Conservation (phyloP, 2,888 invertebrate genomes). For the Hyposoter dolosus region DNA sequence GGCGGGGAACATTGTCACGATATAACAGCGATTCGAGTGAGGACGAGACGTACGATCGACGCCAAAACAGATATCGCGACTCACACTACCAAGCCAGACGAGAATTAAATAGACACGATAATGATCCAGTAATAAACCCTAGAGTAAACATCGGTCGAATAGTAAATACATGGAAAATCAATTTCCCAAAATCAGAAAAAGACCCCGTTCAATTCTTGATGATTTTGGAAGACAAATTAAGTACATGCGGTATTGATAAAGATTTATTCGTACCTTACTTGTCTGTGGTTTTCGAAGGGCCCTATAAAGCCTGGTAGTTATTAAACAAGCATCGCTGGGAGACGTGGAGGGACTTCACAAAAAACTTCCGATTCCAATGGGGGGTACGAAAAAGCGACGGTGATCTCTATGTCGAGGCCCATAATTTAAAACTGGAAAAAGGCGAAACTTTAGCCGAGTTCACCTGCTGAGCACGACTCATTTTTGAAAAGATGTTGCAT, state of each 20-base stretch:
- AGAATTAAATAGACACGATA: not conserved
- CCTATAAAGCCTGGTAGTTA: constrained; percentile 56
- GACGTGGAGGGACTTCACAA: constrained; percentile 53
- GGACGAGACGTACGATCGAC: not conserved
- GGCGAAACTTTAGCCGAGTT: constrained; percentile 59
- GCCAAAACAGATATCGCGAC: not conserved
- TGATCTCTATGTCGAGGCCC: constrained; percentile 34
- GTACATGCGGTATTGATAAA: constrained; percentile 58
- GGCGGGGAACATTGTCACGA: constrained; percentile 3
- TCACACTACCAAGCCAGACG: not conserved
- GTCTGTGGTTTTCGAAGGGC: constrained; percentile 59
- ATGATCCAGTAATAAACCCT: not conserved
- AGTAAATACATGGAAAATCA: constrained; percentile 55
- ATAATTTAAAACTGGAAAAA: constrained; percentile 55
- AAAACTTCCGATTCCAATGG: constrained; percentile 24
- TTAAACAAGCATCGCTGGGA: constrained; percentile 47
- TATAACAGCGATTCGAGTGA: constrained; percentile 10
- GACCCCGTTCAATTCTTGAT: constrained; percentile 52
- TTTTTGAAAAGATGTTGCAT: constrained; percentile 56
- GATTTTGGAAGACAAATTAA: constrained; percentile 28
- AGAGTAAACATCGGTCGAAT: constrained; percentile 45
- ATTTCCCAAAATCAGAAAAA: constrained; percentile 60
- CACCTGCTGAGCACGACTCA: constrained; percentile 56
- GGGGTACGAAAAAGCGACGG: not conserved
- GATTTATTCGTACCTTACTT: constrained; percentile 62